phyloP scores from a whole-genome alignment of 2,797 vertebrate genomes.

The Craterocephalus amniculus region DNA sequence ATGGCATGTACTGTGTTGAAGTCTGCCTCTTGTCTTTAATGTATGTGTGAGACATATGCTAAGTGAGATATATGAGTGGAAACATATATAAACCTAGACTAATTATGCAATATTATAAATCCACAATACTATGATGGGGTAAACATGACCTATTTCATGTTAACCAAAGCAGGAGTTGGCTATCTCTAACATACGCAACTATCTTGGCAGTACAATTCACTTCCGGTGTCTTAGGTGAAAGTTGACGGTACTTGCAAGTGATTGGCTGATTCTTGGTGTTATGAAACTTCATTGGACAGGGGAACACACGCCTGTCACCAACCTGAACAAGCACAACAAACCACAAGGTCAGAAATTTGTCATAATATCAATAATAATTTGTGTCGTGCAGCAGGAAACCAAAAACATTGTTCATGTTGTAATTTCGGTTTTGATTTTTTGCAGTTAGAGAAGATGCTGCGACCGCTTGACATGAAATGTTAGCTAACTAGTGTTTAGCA shows the following conservation, averaged over 20 bases:
- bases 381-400: fast-evolving
- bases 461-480: not conserved
- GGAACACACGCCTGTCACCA: conserved; percentile 49
- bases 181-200: not conserved
- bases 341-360: conserved; percentile 81
- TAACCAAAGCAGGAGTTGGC: not conserved
- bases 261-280: conserved; percentile 71
- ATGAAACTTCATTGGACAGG: conserved; percentile 72
- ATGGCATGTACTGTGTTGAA: conserved; percentile 74
- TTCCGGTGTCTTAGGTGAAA: conserved; percentile 58
- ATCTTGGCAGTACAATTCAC: conserved; percentile 6
- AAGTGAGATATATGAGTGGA: too few species aligned
- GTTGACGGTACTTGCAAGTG: not conserved
- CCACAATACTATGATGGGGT: too few species aligned
- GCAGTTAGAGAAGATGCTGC: too few species aligned
- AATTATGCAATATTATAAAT: too few species aligned
- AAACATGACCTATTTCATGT: not conserved
- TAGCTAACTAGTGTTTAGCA: conserved; percentile 12
- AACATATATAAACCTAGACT: too few species aligned
- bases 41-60: too few species aligned
- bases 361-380: not conserved
- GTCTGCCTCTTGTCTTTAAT: conserved; percentile 26
- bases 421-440: fast-evolving
- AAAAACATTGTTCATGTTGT: fast-evolving
- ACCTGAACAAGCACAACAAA: conserved; percentile 46